These are phyloP conservation scores for Nowickia ferox DNA, from an alignment of 2,888 invertebrate species.

Conservation along the genomic window DNA sequence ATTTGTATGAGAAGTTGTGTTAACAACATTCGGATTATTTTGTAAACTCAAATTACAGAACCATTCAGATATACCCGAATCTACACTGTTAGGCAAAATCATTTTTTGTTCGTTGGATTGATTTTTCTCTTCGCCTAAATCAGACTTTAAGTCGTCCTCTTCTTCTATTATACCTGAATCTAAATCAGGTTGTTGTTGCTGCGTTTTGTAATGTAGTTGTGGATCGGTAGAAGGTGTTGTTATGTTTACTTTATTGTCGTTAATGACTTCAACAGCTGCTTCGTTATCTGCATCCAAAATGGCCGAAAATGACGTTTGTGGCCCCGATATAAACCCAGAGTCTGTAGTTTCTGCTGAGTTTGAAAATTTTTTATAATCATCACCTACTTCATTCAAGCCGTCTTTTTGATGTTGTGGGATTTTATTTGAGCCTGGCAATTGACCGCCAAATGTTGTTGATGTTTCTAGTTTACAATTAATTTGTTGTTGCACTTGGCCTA, in stretches of 20 bases:
- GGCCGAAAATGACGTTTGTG: constrained; percentile 77
- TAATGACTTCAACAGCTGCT: constrained; percentile 58
- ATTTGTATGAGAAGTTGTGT: constrained; percentile 48
- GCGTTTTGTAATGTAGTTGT: constrained; percentile 47
- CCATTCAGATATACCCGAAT: constrained; percentile 85
- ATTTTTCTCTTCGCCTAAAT: constrained; percentile 51
- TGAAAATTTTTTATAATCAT: constrained; percentile 61
- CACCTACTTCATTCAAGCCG: constrained; percentile 69
- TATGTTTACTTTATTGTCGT: constrained; percentile 61
- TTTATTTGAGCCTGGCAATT: constrained; percentile 30
- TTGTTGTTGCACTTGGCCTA: constrained; percentile 73
- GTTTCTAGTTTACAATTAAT: constrained; percentile 73
- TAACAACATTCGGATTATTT: constrained; percentile 74
- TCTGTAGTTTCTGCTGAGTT: constrained; percentile 77
- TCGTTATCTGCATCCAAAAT: constrained; percentile 45
- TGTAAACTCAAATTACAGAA: constrained; percentile 86
- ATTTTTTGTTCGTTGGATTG: constrained; percentile 78
- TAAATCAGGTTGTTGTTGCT: constrained; percentile 53
- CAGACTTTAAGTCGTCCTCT: constrained; percentile 59
- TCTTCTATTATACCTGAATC: constrained; percentile 79
- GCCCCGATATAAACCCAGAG: constrained; percentile 84
- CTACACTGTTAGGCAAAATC: constrained; percentile 88
- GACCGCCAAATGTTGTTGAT: constrained; percentile 58
- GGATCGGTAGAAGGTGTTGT: constrained; percentile 47
- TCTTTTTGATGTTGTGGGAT: constrained; percentile 24